Evolutionary conservation across 1,140 invertebrate species (phyloP), one percentile per base, ranked within the genome.

Genomic region (Sinella curviseta): DNA sequence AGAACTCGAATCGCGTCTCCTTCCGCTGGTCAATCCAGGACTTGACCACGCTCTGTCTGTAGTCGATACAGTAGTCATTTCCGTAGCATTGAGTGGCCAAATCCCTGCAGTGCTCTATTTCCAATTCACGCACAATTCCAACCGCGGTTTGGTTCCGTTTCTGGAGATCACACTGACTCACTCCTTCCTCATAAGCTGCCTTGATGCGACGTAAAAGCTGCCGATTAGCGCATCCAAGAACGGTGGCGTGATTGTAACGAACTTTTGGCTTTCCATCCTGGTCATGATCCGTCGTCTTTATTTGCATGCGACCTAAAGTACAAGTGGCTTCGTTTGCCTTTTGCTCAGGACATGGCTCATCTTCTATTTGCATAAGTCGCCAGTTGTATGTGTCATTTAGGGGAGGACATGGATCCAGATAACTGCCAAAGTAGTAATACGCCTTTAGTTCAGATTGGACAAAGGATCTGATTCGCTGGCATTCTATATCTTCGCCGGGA

Each of bases 221-320:
- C 0, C 26, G 24, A 24, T 74, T 54, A 17, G 78, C 81, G 74
- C 81, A 82, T 30, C 81, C 81, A 17, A 82, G 14, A 16, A 82
- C 77, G 24, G 81, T 80, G n/a, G 54, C 81, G 60, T 80, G 74
- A 24, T 36, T 78, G 31, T 30, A 28, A 14, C 74, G 0, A 24
- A n/a, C 1, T 3, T n/a, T 8, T 33, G 33, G 20, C 0, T 31
- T 1, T 12, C 12, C 24, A 12, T 31, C 60, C 1, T 2, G 36
- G 2, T 36, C 12, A 1, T 78, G 76, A n/a, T 70, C 8, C 17
- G 77, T 28, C 3, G 81, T 78, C 24, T 76, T 26, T 20, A 82
- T 48, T 54, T 77, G 81, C 14, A 82, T 67, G 33, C 81, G 57
- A 28, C 81, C 78, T 17, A 80, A 24, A 26, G 76, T 65, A 34